phyloP scores from a whole-genome alignment of 2,888 invertebrate species.

The Charanyca ferruginea region DNA sequence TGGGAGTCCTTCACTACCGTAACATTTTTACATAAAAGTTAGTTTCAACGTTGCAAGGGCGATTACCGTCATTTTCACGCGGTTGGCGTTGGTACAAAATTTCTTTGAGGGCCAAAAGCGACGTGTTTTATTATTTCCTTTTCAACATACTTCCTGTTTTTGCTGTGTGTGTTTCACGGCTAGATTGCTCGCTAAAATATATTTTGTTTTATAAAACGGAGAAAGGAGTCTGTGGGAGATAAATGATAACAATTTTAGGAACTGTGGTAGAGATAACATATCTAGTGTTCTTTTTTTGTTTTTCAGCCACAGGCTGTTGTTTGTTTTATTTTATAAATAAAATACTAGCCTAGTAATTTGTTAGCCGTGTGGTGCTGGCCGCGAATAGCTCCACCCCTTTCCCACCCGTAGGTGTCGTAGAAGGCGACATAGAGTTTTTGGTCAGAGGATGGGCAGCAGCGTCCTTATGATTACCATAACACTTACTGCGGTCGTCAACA shows the following conservation, averaged over 20 bases:
- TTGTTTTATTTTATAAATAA: not conserved
- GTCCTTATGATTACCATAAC: too few relatives aligned
- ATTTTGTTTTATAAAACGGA: slow-evolving; percentile 22
- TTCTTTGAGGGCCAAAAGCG: slow-evolving; percentile 43
- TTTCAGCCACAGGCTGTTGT: too few relatives aligned
- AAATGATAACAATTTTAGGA: slow-evolving; percentile 18
- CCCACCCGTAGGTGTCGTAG: too few relatives aligned
- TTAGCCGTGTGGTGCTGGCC: too few relatives aligned
- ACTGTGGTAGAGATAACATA: slow-evolving; percentile 1
- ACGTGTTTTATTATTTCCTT: slow-evolving; percentile 73
- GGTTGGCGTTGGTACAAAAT: slow-evolving; percentile 22
- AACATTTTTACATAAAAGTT: slow-evolving; percentile 2
- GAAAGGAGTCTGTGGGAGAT: slow-evolving; percentile 9
- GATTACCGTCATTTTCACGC: slow-evolving; percentile 24
- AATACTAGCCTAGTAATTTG: too few relatives aligned
- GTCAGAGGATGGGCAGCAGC: too few relatives aligned
- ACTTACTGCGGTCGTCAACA: too few relatives aligned
- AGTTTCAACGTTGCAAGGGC: not conserved
- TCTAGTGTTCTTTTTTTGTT: not conserved
- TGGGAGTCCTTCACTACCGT: not conserved
- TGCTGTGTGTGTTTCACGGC: slow-evolving; percentile 44
- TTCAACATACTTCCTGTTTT: slow-evolving; percentile 52
- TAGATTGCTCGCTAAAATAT: slow-evolving; percentile 38
- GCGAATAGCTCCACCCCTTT: too few relatives aligned
- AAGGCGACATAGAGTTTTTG: too few relatives aligned